These are phyloP conservation scores for Trypoxylus dichotomus DNA, from an alignment of 1,140 invertebrate species.

Conservation along the genomic window DNA sequence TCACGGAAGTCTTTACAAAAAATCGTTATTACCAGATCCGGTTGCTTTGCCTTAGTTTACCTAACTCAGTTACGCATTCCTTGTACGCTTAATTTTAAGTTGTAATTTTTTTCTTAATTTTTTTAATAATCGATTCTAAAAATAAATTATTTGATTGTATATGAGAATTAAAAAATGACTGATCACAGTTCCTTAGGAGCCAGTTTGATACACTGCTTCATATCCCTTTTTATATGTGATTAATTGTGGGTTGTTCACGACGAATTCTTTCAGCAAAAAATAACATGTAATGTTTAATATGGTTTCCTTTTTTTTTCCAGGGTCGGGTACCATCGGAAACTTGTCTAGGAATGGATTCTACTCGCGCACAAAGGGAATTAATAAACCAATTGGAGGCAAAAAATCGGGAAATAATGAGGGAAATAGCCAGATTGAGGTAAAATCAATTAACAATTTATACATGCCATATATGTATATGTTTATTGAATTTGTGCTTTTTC, in stretches of 20 bases:
- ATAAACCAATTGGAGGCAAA: slow-evolving; percentile 94
- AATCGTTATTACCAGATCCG: slow-evolving; percentile 60
- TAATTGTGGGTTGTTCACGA: too few species aligned
- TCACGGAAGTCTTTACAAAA: slow-evolving; percentile 56
- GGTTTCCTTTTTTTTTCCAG: slow-evolving; percentile 52
- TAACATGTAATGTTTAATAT: neutral
- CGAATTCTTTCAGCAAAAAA: too few species aligned
- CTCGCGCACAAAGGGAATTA: slow-evolving; percentile 85
- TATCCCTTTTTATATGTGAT: too few species aligned
- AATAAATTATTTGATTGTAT: too few species aligned
- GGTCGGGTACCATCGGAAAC: slow-evolving; percentile 76
- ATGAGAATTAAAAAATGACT: too few species aligned
- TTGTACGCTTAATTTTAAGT: too few species aligned
- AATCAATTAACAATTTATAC: neutral
- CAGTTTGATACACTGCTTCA: too few species aligned
- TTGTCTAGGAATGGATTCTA: slow-evolving; percentile 77
- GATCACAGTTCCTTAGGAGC: too few species aligned
- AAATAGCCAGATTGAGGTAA: slow-evolving; percentile 89
- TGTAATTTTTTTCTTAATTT: too few species aligned
- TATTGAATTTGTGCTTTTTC: neutral
- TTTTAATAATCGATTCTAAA: too few species aligned
- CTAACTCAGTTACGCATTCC: too few species aligned
- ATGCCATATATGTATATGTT: neutral
- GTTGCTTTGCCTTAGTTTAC: slow-evolving; percentile 41
- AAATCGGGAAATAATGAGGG: slow-evolving; percentile 96